phyloP scores from a whole-genome alignment of 2,888 invertebrate species.

The Phyllotreta striolata region DNA sequence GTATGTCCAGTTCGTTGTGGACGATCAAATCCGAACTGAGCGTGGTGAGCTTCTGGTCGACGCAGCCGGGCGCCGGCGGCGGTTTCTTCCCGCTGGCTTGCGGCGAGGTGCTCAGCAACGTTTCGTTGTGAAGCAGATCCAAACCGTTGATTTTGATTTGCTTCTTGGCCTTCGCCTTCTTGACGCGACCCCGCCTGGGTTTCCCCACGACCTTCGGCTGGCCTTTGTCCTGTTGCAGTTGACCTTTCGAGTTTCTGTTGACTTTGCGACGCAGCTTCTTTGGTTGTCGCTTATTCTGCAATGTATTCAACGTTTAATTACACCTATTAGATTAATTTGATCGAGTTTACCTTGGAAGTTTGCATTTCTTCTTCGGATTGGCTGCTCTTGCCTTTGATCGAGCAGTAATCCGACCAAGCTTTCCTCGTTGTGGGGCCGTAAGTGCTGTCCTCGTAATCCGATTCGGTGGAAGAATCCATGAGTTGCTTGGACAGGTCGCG shows the following conservation, averaged over 20 bases:
- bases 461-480: constrained; percentile 60
- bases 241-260: constrained; percentile 61
- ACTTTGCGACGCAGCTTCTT: constrained; percentile 63
- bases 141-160: constrained; percentile 83
- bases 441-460: constrained; percentile 60
- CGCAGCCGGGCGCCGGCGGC: constrained; percentile 90
- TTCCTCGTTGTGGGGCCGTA: constrained; percentile 75
- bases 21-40: constrained; percentile 72
- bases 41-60: constrained; percentile 88
- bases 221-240: constrained; percentile 47
- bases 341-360: constrained; percentile 53
- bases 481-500: constrained; percentile 65
- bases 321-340: constrained; percentile 19
- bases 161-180: constrained; percentile 70
- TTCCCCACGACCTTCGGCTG: constrained; percentile 58
- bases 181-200: constrained; percentile 67
- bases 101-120: constrained; percentile 84
- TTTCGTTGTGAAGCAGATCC: constrained; percentile 88
- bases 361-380: constrained; percentile 68
- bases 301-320: constrained; percentile 26
- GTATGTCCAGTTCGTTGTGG: constrained; percentile 86
- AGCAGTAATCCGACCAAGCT: constrained; percentile 79
- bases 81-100: constrained; percentile 76
- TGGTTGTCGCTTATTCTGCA: constrained; percentile 56
- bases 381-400: constrained; percentile 68